Evolutionary conservation across 2,888 invertebrate genomes (phyloP), one percentile per base, ranked within the genome.

Genomic region (Melolontha melolontha): DNA sequence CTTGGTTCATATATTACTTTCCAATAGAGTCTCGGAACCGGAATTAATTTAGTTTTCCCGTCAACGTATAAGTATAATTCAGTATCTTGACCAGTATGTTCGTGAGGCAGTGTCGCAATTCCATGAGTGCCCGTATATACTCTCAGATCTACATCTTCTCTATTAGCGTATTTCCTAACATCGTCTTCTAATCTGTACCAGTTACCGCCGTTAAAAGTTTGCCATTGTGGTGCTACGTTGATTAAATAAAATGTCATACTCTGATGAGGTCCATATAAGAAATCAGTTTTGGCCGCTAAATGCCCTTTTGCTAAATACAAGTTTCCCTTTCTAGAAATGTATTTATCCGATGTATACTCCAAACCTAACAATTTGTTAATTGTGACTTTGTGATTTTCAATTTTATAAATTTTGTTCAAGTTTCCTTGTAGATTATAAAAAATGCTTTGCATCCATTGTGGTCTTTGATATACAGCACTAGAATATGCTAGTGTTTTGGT

Each of bases 191-290:
- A 76, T 0, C 73, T 73, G 44, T 83, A 79, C 89, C 89, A 89
- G 71, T 87, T 87, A 11, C 85, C 85, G 0, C 79, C 85, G 75
- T 90, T 90, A 75, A 89, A 87, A 2, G 80, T 80, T 73, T 89
- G 87, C 90, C 90, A 91, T 72, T 91, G 91, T 1, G 90, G 90
- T 0, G 88, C 87, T 1, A 85, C 85, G 75, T 91, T 91, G 59
- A 89, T 81, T 75, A 87, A 90, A 78, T 87, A 88, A 80, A 89
- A 90, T 0, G 88, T 87, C 0, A 88, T 80, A 0, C 84, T 81
- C 74, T 90, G 89, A 42, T 86, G 87, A 7, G 85, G 81, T 0
- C 86, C 87, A 72, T 85, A 88, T 14, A 89, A 82, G 72, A 85
- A 88, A 78, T 90, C 90, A 10, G 85, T 85, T 75, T 87, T 89